A percentile compares a stretch with the other conserved stretches of the same genome.
Conservation (phyloP, 2,797 vertebrate genomes). For the Astyanax mexicanus region DNA sequence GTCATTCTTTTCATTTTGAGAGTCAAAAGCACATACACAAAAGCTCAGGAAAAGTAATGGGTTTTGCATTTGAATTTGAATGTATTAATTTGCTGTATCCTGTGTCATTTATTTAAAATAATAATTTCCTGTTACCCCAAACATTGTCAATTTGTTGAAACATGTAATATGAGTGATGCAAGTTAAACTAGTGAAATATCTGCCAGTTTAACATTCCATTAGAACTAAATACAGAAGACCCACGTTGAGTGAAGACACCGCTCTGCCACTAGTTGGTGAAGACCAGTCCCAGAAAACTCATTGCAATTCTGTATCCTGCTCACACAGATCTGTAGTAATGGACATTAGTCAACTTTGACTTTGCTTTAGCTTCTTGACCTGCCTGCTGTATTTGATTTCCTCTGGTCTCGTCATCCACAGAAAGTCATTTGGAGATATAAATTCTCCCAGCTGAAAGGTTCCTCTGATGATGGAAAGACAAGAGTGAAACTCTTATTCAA, state of each 20-base stretch:
- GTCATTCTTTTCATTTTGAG: slow-evolving; percentile 5
- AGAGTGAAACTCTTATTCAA: slow-evolving; percentile 92
- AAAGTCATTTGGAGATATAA: slow-evolving; percentile 90
- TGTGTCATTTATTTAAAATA: not conserved
- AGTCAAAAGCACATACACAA: not conserved
- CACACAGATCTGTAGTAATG: slow-evolving; percentile 5
- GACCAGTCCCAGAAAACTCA: slow-evolving; percentile 1
- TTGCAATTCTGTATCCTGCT: slow-evolving; percentile 4
- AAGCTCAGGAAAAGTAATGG: not conserved
- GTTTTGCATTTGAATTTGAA: not conserved
- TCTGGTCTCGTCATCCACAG: slow-evolving; percentile 67
- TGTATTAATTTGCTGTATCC: not conserved
- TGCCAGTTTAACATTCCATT: too few relatives aligned
- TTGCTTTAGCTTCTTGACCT: not conserved
- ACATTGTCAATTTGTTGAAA: too few relatives aligned
- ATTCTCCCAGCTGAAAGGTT: slow-evolving; percentile 96
- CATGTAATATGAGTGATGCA: not conserved
- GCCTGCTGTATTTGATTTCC: slow-evolving; percentile 18
- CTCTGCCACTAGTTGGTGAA: not conserved
- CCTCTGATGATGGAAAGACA: slow-evolving; percentile 93
- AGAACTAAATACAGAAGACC: too few relatives aligned
- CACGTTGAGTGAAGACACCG: too few relatives aligned
- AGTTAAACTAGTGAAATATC: too few relatives aligned
- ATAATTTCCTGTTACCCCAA: not conserved
- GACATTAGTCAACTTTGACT: slow-evolving; percentile 36